Evolutionary conservation across 1,140 invertebrate genomes (phyloP), one percentile per base, ranked within the genome.

Genomic region (Hylaeus anthracinus): DNA sequence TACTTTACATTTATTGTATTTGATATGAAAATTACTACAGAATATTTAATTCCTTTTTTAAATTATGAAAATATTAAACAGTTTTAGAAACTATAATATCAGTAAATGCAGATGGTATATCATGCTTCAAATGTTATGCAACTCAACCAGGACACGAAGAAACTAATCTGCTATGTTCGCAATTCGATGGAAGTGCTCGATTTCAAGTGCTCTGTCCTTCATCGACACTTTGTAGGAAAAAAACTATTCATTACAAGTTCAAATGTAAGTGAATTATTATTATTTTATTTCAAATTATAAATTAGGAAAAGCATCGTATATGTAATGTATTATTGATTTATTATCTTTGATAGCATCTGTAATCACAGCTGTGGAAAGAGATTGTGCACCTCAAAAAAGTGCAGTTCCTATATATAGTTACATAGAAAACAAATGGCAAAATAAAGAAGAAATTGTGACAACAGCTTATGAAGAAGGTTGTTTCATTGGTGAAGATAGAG

Each of bases 221-320:
- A 85, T 97, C 97, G 6, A 97, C 97, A 0, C 95, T 97, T 93
- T 98, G 97, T 88, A 94, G 96, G 93, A 97, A 97, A 88, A 95
- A 95, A 82, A 95, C 96, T 8, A 95, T 95, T 76, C 92, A 95
- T 82, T 94, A 95, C 4, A 92, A 93, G 76, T 92, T 96, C 88
- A 95, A 95, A 93, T 94, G 95, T 96, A 91, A 93, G 92, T 89
- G 65, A 66, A 64, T 86, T 55, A 56, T 60, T 55, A 56, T 60
- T 55, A 6, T 37, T 61, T 10, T 4, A 12, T 64, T n/a, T 55
- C 37, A 72, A 56, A 58, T 41, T 41, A 39, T 60, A 8, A 39
- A 48, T 37, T 3, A n/a, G 43, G 39, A 48, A 10, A 51, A 51
- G 51, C 9, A 51, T 51, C 10, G 10, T n/a, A 14, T 61, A 9